A percentile compares a stretch with the other conserved stretches of the same genome.
phyloP scores from a whole-genome alignment of 1,140 invertebrate genomes.

The Brachionus asplanchnoidis region DNA sequence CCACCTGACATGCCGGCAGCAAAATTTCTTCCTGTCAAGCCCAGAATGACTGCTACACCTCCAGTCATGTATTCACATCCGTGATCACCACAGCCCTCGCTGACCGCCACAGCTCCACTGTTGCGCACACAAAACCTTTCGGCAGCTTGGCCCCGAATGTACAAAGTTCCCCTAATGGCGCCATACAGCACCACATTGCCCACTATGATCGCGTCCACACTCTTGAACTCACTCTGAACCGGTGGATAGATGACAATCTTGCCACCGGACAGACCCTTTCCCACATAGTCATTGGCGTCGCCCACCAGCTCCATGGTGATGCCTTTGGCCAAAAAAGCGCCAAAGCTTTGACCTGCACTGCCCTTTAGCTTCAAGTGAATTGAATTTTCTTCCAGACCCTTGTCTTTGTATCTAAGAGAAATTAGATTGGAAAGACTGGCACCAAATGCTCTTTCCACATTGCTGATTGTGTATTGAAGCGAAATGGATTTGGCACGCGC shows the following conservation, averaged over 20 bases:
- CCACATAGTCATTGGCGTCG: slow-evolving; percentile 97
- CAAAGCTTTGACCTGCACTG: slow-evolving; percentile 97
- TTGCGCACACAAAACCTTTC: slow-evolving; percentile 97
- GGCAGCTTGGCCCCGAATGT: slow-evolving; percentile 90
- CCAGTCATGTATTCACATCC: slow-evolving; percentile 99
- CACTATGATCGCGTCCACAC: slow-evolving; percentile 90
- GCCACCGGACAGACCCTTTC: slow-evolving; percentile 89
- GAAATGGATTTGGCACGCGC: slow-evolving; percentile 64
- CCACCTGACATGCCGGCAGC: slow-evolving; percentile 97
- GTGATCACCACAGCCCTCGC: slow-evolving; percentile 92
- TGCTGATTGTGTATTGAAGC: slow-evolving; percentile 76
- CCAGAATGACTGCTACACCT: slow-evolving; percentile 80
- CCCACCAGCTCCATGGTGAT: slow-evolving; percentile 85
- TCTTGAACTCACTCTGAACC: slow-evolving; percentile 70
- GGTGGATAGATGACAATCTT: slow-evolving; percentile 83
- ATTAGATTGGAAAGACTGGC: slow-evolving; percentile 82
- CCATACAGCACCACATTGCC: slow-evolving; percentile 98
- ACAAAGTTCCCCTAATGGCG: slow-evolving; percentile 86
- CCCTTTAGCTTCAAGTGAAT: slow-evolving; percentile 82
- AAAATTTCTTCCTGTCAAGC: slow-evolving; percentile 91
- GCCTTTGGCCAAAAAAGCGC: slow-evolving; percentile 89
- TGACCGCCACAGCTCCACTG: slow-evolving; percentile 84
- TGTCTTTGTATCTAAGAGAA: slow-evolving; percentile 29
- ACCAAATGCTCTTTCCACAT: slow-evolving; percentile 84
- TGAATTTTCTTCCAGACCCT: slow-evolving; percentile 60